Base-by-base conservation (phyloP, 1,140 invertebrate genomes). In the Megalopta genalis region DNA sequence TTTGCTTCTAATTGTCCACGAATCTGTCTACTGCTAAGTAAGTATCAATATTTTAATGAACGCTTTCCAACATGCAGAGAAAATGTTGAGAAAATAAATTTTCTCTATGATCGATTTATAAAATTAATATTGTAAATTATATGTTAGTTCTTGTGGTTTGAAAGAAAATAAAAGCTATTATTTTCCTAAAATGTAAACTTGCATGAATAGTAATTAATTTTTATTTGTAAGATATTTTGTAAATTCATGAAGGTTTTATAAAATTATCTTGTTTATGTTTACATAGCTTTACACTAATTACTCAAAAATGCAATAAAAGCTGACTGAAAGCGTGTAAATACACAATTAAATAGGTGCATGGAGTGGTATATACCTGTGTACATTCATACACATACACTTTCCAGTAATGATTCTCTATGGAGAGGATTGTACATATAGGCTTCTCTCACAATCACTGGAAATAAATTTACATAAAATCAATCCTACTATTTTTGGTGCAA, bases 21-120 rank as follows among this genome's bases (percentile, higher is more conserved):
- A 57, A 42, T 46, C 25, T 46, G 64, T 57, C 14, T 46, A 46
- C 9, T 62, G 16, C 64, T 64, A 72, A 39, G 76, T 77, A 63
- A 77, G 75, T 70, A 62, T 63, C 12, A n/a, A 54, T 54, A 59
- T 69, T 42, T 71, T 32, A 12, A 54, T 12, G 37, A 63, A 23
- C 21, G 4, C 52, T 69, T 27, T 57, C 37, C 27, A 2, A 23
- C 18, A n/a, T 16, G 12, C 52, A 27, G 8, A 23, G 46, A 25
- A 66, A 57, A 39, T 59, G 25, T 66, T 39, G 39, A 18, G 1
- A 54, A 37, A 32, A 66, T 37, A 57, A 46, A 3, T 76, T 8
- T 12, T 32, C 37, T 63, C 37, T 64, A 64, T 12, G 21, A 23
- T 46, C 14, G 21, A 65, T 16, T 46, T 49, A 16, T 46, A 46